Percentiles rank a stretch among this genome's conserved stretches.
phyloP scores from a whole-genome alignment of 2,888 invertebrate species.

The Dynastes maya region DNA sequence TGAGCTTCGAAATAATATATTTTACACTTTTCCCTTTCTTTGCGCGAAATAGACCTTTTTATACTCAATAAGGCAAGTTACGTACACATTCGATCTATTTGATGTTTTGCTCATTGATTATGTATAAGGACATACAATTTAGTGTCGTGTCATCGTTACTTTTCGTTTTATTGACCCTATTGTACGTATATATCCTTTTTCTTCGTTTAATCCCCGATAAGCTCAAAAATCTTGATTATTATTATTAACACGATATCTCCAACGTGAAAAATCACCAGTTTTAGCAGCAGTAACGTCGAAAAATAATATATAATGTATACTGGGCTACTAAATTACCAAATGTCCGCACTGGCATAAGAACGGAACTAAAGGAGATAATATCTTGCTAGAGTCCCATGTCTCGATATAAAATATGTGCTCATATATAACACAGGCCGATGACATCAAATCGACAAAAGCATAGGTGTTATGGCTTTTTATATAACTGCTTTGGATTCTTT shows the following conservation, averaged over 20 bases:
- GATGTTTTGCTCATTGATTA: conserved; percentile 22
- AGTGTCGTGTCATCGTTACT: conserved; percentile 14
- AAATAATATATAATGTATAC: conserved; percentile 48
- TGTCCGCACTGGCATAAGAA: conserved; percentile 38
- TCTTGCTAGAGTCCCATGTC: conserved; percentile 69
- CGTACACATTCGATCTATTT: background rate
- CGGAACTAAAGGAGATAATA: conserved; percentile 64
- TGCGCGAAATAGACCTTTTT: too few species aligned
- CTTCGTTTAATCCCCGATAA: background rate
- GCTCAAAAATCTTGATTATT: conserved; percentile 14
- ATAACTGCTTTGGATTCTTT: conserved; percentile 9
- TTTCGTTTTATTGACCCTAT: too few species aligned
- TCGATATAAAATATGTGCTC: conserved; percentile 67
- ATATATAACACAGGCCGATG: conserved; percentile 68
- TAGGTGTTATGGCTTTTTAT: conserved; percentile 38
- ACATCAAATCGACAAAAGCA: conserved; percentile 60
- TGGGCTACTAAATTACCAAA: conserved; percentile 48
- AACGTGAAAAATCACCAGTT: conserved; percentile 45
- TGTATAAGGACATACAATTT: conserved; percentile 16
- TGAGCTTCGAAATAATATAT: too few species aligned
- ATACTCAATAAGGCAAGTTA: background rate
- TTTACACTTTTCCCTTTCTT: background rate
- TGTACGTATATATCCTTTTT: too few species aligned
- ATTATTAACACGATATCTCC: conserved; percentile 27
- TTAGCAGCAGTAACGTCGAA: conserved; percentile 42